Conservation (phyloP, 2,113 vertebrate species). For the Lepus timidus region DNA sequence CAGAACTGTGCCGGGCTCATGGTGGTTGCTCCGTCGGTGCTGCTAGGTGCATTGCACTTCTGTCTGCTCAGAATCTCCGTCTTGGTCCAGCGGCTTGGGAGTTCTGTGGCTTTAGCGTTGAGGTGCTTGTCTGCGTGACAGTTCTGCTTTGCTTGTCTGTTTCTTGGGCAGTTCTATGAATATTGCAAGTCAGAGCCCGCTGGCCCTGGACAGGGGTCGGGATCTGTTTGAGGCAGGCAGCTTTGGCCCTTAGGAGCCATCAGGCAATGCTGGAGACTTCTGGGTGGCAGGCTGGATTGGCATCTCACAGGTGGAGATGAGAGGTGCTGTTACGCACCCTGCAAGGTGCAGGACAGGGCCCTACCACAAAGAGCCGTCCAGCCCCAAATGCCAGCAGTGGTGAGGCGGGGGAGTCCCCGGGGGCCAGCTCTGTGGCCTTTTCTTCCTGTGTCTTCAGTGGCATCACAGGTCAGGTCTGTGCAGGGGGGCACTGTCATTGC, state of each 20-base stretch:
- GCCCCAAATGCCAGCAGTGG: neutral
- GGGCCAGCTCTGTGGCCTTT: neutral
- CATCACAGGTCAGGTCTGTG: neutral
- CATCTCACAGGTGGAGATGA: neutral
- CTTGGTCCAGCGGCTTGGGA: neutral
- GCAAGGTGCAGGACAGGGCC: neutral
- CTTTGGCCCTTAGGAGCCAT: neutral
- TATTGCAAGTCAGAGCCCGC: neutral
- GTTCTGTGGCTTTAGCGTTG: neutral
- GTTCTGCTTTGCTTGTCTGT: neutral
- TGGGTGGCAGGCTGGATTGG: neutral
- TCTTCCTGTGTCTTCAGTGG: neutral
- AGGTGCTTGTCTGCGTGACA: neutral
- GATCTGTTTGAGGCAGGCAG: neutral
- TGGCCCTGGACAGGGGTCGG: neutral
- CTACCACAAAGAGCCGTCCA: neutral
- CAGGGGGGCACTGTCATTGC: neutral
- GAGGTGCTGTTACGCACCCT: neutral
- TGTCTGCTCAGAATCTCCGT: neutral
- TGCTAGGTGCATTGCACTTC: neutral
- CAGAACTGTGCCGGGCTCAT: neutral
- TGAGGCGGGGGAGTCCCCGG: neutral
- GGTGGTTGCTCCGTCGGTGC: neutral
- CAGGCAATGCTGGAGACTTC: neutral
- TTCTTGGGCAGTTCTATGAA: neutral